Conservation (phyloP, 2,797 vertebrate genomes). For the Harpagifer antarcticus region DNA sequence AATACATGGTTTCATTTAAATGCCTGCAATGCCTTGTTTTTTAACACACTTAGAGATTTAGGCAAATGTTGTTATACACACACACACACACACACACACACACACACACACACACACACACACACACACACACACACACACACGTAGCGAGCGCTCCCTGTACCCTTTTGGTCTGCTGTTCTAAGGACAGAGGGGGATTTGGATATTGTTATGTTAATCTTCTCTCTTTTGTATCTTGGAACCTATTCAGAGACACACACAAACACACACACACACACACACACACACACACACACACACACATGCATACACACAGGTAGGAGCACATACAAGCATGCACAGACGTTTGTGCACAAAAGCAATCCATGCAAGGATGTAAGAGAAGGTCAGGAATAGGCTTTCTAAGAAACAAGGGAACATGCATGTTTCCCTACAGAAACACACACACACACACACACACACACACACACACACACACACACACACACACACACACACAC, state of each 20-base stretch:
- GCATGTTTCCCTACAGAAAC: conserved; percentile 10
- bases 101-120: not conserved
- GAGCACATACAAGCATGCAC: conserved; percentile 5
- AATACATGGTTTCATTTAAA: too few relatives aligned
- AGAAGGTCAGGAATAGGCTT: not conserved
- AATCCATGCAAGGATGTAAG: not conserved
- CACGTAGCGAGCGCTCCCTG: conserved; percentile 13
- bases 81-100: too few relatives aligned
- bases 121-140: not conserved
- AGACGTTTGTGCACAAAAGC: conserved; percentile 3
- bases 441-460: not conserved
- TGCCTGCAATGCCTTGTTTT: too few relatives aligned
- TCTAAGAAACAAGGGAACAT: not conserved
- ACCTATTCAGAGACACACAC: conserved; percentile 29
- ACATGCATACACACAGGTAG: conserved; percentile 1
- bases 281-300: not conserved
- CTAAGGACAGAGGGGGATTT: conserved; percentile 67
- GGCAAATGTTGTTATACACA: too few relatives aligned
- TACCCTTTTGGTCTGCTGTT: conserved; percentile 49
- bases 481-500: conserved; percentile 5
- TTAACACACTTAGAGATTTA: too few relatives aligned
- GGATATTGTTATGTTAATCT: conserved; percentile 73
- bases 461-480: not conserved
- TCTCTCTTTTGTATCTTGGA: conserved; percentile 55
- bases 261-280: not conserved